A percentile compares a stretch with the other conserved stretches of the same genome.
Evolutionary conservation across 2,113 vertebrate genomes (phyloP).

Genomic region (Saccopteryx bilineata): DNA sequence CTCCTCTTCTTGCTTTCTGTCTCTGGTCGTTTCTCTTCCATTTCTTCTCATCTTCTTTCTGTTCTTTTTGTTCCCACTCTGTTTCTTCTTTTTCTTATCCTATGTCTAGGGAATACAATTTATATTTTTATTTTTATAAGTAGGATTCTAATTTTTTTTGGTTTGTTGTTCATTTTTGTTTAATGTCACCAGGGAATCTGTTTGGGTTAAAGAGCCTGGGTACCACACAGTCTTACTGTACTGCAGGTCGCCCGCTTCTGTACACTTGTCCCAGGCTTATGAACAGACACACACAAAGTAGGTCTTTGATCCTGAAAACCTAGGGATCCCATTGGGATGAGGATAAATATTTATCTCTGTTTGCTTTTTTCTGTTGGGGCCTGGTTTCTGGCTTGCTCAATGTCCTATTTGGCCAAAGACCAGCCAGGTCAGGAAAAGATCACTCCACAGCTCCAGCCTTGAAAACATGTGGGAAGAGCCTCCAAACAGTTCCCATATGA

Average conservation of each 20-base stretch:
- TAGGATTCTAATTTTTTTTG: neutral
- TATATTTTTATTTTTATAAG: constrained; percentile 67
- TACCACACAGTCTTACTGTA: constrained; percentile 49
- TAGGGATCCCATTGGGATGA: constrained; percentile 69
- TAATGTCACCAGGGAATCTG: constrained; percentile 55
- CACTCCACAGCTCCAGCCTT: constrained; percentile 76
- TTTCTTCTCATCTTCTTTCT: constrained; percentile 35
- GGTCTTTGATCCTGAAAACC: constrained; percentile 75
- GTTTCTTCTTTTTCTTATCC: constrained; percentile 35
- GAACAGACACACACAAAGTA: constrained; percentile 65
- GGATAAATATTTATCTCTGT: constrained; percentile 83
- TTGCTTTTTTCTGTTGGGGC: constrained; percentile 67
- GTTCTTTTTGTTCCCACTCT: neutral
- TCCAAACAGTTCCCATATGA: constrained; percentile 80
- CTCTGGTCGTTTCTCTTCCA: neutral
- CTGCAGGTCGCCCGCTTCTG: constrained; percentile 33
- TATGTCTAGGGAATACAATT: constrained; percentile 37
- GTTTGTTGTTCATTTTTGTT: neutral
- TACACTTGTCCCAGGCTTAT: constrained; percentile 51
- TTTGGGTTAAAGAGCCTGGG: constrained; percentile 52
- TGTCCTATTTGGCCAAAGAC: constrained; percentile 78
- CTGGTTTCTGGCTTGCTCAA: constrained; percentile 78
- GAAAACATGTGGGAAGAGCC: constrained; percentile 76
- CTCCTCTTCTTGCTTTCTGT: neutral
- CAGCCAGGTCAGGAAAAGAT: constrained; percentile 85